Base-by-base conservation (phyloP, 2,113 vertebrate genomes). In the Loxodonta africana region DNA sequence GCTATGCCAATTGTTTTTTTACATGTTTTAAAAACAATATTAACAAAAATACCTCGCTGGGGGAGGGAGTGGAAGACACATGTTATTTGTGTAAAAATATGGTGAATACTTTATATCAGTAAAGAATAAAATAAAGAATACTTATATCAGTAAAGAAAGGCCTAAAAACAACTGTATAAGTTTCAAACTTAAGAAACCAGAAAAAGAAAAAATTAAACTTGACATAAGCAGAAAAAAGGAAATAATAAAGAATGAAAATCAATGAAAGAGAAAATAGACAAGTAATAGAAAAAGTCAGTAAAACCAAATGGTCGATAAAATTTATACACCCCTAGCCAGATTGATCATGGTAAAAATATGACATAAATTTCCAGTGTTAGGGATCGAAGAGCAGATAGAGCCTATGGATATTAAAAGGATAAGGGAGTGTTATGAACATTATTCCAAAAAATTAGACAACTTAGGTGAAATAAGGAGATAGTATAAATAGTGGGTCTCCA, bases 241-340 rank as follows among this genome's bases (percentile, higher is more conserved):
- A 93, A 57, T 83, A 46, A 76, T 48, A 78, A 57, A 90, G 48
- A 94, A 15, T 88, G 60, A 71, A 95, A 92, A 63, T 82, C 10
- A 82, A 1, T 60, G 26, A 94, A 93, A 88, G 25, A 57, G 4
- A 62, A 81, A 86, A 80, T 33, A 92, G 51, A 53, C 1, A 92
- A 76, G 51, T 14, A 88, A 67, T 30, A 74, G 82, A 74, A n/a
- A 89, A 80, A 93, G 77, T 91, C 44, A 69, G 69, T 74, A 18
- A 92, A 90, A 90, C 18, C 1, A 67, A 60, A 84, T 92, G 25
- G 63, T 69, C 26, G 48, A 63, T 81, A 78, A 80, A 94, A 67
- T 46, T 9, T 8, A 90, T 81, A 83, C 26, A 4, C 7, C 44
- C 28, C 26, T 81, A 85, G 26, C 26, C 25, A 84, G 60, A 71